phyloP scores from a whole-genome alignment of 2,888 invertebrate genomes.

The Thereva unica region DNA sequence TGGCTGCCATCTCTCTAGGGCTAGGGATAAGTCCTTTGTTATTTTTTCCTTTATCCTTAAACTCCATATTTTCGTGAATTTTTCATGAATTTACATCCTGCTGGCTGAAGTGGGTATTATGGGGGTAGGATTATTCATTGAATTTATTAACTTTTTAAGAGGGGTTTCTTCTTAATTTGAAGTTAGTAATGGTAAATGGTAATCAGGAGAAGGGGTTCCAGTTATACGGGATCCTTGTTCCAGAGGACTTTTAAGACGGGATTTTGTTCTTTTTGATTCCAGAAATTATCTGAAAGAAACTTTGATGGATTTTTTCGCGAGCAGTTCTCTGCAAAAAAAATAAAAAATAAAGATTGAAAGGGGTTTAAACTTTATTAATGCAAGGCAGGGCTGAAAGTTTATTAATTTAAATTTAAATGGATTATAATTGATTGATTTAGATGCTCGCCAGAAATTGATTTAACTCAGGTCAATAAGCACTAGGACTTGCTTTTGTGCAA shows the following conservation, averaged over 20 bases:
- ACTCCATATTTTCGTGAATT: slow-evolving; percentile 11
- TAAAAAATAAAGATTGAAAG: slow-evolving; percentile 13
- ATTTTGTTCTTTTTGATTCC: slow-evolving; percentile 20
- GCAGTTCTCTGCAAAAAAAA: slow-evolving; percentile 9
- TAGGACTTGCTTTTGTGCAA: too few species aligned
- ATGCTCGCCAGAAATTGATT: too few species aligned
- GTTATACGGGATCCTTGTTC: not conserved
- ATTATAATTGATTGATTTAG: too few species aligned
- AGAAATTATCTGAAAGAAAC: slow-evolving; percentile 13
- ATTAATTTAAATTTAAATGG: too few species aligned
- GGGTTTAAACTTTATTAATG: slow-evolving; percentile 22
- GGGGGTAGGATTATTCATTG: slow-evolving; percentile 27
- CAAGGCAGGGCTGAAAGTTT: not conserved
- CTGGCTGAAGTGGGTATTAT: slow-evolving; percentile 16
- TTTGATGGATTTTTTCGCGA: slow-evolving; percentile 15
- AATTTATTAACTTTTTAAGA: slow-evolving; percentile 30
- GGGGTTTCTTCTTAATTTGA: slow-evolving; percentile 23
- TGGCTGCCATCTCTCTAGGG: slow-evolving; percentile 1
- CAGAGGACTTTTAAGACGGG: slow-evolving; percentile 1
- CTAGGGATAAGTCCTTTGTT: too few species aligned
- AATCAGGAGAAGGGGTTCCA: slow-evolving; percentile 23
- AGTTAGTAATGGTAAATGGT: not conserved
- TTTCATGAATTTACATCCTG: not conserved
- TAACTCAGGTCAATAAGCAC: too few species aligned
- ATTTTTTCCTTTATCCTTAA: slow-evolving; percentile 11